Evolutionary conservation across 92 coral and sea anemone genomes (phyloP).

Genomic region (Epizoanthus stellaris): DNA sequence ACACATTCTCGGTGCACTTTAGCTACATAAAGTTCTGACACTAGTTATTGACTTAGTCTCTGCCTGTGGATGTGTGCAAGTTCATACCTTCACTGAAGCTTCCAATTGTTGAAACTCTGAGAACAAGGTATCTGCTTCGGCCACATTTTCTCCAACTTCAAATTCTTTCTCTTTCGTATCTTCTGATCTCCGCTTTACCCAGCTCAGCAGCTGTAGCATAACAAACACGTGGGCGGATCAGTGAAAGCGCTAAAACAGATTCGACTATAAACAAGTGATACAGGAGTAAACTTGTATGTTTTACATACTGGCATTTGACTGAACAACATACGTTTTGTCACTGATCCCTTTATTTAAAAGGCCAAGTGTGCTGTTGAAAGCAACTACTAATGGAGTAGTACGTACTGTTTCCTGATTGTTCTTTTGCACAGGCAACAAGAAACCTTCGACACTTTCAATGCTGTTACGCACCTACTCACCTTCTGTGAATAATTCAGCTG

Average conservation of each 20-base stretch:
- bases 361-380: not conserved
- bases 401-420: not conserved
- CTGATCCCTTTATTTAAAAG: not conserved
- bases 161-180: constrained; percentile 68
- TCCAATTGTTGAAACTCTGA: constrained; percentile 76
- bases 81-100: constrained; percentile 79
- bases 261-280: not conserved
- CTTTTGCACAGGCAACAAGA: too few species aligned
- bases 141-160: constrained; percentile 81
- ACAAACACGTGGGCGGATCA: not conserved
- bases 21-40: too few species aligned
- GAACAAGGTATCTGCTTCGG: constrained; percentile 73
- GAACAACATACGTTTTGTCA: not conserved
- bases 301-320: not conserved
- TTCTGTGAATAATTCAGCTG: too few species aligned
- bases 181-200: constrained; percentile 79
- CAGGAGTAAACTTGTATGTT: not conserved
- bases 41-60: too few species aligned
- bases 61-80: too few species aligned
- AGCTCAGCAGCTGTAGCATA: constrained; percentile 68
- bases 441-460: too few species aligned
- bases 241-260: not conserved
- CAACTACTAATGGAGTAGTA: not conserved
- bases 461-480: too few species aligned
- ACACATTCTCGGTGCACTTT: too few species aligned